Evolutionary conservation across 2,888 invertebrate genomes (phyloP), one percentile per base, ranked within the genome.

Genomic region (Mycogona germanica): DNA sequence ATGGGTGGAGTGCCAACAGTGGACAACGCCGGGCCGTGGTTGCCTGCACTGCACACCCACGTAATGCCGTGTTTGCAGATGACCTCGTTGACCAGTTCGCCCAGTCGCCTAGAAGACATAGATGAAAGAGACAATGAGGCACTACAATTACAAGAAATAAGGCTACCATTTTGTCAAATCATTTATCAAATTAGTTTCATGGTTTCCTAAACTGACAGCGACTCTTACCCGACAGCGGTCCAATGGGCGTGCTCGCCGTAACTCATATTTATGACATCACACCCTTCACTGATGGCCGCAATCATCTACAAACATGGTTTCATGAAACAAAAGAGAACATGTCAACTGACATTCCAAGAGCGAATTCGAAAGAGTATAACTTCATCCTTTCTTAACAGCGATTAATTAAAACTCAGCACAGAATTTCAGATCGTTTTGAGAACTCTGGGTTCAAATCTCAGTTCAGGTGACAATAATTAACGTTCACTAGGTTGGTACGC

Each of bases 161-260:
- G n/a, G n/a, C n/a, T n/a, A 55, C 40, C 21, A 55, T 37, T 53
- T 32, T 26, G 29, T 51, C 6, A 53, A 12, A 32, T 3, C 14
- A 44, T 28, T 21, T 17, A 56, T 35, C 14, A 56, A 35, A 37
- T 12, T n/a, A n/a, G n/a, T n/a, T n/a, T n/a, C n/a, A n/a, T n/a
- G n/a, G n/a, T n/a, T n/a, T n/a, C n/a, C n/a, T n/a, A n/a, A n/a
- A n/a, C n/a, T n/a, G n/a, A n/a, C n/a, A 35, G 14, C 14, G 1
- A 21, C 41, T 62, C 76, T 75, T 73, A 88, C 87, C 96, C 95
- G 6, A 83, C 73, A 69, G 88, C 84, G 2, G 87, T 80, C 85
- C 91, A 92, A 69, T 91, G 86, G 0, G 89, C 81, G 64, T 87
- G 88, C 71, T 97, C 97, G 1, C 97, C 97, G 64, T 96, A 98